These are phyloP conservation scores for Halcyon badia DNA, from an alignment of 2,797 vertebrate genomes.

Conservation along the genomic window DNA sequence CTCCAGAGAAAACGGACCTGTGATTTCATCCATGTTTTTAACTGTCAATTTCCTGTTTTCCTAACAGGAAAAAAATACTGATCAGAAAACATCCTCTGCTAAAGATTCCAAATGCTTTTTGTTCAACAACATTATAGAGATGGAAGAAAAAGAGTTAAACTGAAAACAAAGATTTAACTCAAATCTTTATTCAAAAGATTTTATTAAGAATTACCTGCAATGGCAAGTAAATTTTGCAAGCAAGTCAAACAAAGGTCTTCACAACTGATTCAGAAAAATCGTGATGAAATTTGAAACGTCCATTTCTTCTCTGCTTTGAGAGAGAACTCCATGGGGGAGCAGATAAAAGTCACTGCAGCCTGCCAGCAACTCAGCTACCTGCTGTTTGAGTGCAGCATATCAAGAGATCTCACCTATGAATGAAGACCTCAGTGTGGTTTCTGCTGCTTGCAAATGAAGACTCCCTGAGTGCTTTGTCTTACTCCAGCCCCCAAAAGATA, in stretches of 20 bases:
- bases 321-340: rapidly evolving
- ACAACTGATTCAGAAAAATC: not conserved
- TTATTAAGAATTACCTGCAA: not conserved
- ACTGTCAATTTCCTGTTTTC: not conserved
- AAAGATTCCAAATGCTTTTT: not conserved
- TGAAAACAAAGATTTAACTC: not conserved
- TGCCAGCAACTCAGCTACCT: not conserved
- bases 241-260: not conserved
- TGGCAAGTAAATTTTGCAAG: not conserved
- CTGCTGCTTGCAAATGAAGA: not conserved
- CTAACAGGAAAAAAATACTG: not conserved
- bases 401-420: rapidly evolving
- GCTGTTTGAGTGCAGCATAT: not conserved
- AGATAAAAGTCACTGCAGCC: not conserved
- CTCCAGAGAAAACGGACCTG: not conserved
- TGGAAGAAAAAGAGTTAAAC: not conserved
- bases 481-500: not conserved
- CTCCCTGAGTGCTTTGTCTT: not conserved
- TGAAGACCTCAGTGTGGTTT: not conserved
- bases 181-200: not conserved
- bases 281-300: rapidly evolving
- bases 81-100: not conserved
- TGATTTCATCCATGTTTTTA: not conserved
- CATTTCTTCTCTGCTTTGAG: not conserved
- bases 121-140: not conserved